Evolutionary conservation across 2,888 invertebrate genomes (phyloP), one percentile per base, ranked within the genome.

Genomic region (Drosophila cognata): DNA sequence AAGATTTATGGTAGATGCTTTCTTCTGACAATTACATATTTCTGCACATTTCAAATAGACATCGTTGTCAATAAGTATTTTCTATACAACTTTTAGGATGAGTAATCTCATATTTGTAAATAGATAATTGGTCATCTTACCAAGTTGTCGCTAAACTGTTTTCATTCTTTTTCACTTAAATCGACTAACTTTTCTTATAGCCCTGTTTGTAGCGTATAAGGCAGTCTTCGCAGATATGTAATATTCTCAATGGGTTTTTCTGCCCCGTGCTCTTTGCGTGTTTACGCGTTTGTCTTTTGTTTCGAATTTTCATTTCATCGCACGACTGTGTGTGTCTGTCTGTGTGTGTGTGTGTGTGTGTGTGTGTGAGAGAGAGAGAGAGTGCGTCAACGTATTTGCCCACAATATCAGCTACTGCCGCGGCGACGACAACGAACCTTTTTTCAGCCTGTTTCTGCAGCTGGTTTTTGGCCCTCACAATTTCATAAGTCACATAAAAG

Each of bases 401-500:
- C 58, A 66, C 65, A 65, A 59, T 68, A 66, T 81, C 58, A 70
- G 70, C 68, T 62, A 65, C 70, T 66, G 55, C 57, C 60, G 48
- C 50, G 33, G 38, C 13, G 29, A 38, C 28, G 16, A 57, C 21
- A 52, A 43, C 28, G 62, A 46, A 64, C 76, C 51, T 71, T 65
- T 71, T 58, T 16, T 21, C 51, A 41, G 36, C 51, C 68, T 64
- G 29, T 31, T 62, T 55, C 48, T n/a, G 35, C 51, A 50, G 16
- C 8, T n/a, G 61, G 43, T 33, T 56, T 71, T 63, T 28, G 55
- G 35, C 61, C 67, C 63, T 41, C 11, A 65, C 66, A 76, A 25
- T 81, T 84, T 84, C 73, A 76, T 71, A 84, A 84, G 87, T 88
- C 87, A 68, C 73, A 87, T 87, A 67, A 87, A 87, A 66, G 69